Evolutionary conservation across 1,140 invertebrate species (phyloP).

Genomic region (Drusus annulatus): DNA sequence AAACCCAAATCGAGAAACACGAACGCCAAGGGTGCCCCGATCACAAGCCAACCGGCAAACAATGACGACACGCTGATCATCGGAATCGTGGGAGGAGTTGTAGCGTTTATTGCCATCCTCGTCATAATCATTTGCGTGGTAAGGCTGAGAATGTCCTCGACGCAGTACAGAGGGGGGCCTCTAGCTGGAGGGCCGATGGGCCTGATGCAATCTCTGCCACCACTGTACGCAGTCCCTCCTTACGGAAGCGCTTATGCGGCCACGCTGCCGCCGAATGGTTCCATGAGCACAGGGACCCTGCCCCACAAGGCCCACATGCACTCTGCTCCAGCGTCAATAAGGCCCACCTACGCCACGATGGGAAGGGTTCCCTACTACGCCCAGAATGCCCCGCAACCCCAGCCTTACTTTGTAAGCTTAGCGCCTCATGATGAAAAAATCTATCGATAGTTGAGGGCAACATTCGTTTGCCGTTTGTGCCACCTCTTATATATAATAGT

Average conservation of each 20-base stretch:
- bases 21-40: conserved; percentile 73
- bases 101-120: conserved; percentile 90
- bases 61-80: conserved; percentile 94
- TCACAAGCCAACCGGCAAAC: conserved; percentile 74
- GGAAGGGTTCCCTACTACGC: conserved; percentile 64
- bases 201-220: conserved; percentile 70
- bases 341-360: conserved; percentile 68
- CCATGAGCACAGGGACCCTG: conserved; percentile 73
- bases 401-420: conserved; percentile 71
- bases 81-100: conserved; percentile 91
- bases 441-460: conserved; percentile 64
- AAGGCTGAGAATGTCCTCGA: conserved; percentile 77
- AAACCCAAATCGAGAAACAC: conserved; percentile 71
- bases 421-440: conserved; percentile 71
- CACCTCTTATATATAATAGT: background rate
- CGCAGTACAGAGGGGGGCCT: conserved; percentile 78
- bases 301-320: conserved; percentile 72
- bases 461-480: background rate
- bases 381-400: conserved; percentile 62
- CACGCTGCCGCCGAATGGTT: conserved; percentile 66
- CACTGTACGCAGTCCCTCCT: conserved; percentile 69
- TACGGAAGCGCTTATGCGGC: conserved; percentile 71
- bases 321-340: conserved; percentile 72
- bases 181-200: conserved; percentile 72
- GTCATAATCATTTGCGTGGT: conserved; percentile 92